Conservation (phyloP, 2,888 invertebrate species). For the Agrenia bidenticulata region DNA sequence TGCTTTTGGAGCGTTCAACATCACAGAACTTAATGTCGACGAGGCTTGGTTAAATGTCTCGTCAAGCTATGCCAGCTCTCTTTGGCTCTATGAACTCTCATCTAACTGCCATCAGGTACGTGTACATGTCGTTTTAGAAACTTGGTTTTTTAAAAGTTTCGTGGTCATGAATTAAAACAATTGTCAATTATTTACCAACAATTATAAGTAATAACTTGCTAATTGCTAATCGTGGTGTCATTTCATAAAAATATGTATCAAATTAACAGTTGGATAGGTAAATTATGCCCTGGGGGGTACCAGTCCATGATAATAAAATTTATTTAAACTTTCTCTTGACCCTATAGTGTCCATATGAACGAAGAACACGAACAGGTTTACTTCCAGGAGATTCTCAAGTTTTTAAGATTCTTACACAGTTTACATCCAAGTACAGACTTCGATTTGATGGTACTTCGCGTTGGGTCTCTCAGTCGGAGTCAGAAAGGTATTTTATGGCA, state of each 20-base stretch:
- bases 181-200: too few relatives aligned
- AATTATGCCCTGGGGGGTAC: too few relatives aligned
- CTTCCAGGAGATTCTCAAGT: slow-evolving; percentile 6
- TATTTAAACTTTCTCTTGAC: too few relatives aligned
- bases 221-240: too few relatives aligned
- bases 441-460: slow-evolving; percentile 21
- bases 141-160: too few relatives aligned
- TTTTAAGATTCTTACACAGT: slow-evolving; percentile 12
- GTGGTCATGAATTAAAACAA: too few relatives aligned
- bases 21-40: slow-evolving; percentile 65
- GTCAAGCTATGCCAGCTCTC: slow-evolving; percentile 54
- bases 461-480: not conserved
- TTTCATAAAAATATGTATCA: too few relatives aligned
- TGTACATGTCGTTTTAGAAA: too few relatives aligned
- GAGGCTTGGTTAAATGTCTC: slow-evolving; percentile 65
- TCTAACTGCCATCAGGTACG: slow-evolving; percentile 71
- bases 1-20: slow-evolving; percentile 61
- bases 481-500: too few relatives aligned
- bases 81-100: slow-evolving; percentile 67
- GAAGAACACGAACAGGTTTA: slow-evolving; percentile 7
- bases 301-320: too few relatives aligned
- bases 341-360: slow-evolving; percentile 64
- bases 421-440: slow-evolving; percentile 21
- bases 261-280: too few relatives aligned
- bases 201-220: too few relatives aligned